Base-by-base conservation (phyloP, 2,888 invertebrate genomes). In the Lithophane ornitopus region DNA sequence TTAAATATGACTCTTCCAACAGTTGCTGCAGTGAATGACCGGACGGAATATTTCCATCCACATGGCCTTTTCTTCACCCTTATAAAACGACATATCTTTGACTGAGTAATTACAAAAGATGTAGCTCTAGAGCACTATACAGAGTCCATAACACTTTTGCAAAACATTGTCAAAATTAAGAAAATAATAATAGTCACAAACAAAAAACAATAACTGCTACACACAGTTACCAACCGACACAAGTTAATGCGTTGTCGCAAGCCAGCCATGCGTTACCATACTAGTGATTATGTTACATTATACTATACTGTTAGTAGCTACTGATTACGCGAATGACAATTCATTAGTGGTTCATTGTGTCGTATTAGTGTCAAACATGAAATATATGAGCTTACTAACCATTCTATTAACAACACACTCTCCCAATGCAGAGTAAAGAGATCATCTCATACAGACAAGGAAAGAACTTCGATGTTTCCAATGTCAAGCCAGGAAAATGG, bases 221-320 rank as follows among this genome's bases (percentile, higher is more conserved):
- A 44, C 22, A 0, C 7, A 70, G 44, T 54, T 14, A 44, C 26
- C n/a, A 11, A 34, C 26, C 66, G 28, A 22, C 11, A 52, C 44
- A 70, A 63, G 3, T 12, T 69, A 81, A 66, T 81, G 65, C 59
- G 39, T 52, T 56, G n/a, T 34, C 46, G 49, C 41, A 73, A 76
- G 52, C 16, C 66, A 77, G 39, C 77, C 39, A 81, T 56, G 71
- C 81, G 69, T 67, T 67, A 73, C 54, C 52, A 28, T 54, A 59
- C 34, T 41, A 49, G 26, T 59, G 22, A 59, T 56, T 65, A 41
- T 59, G 8, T 46, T 49, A 70, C 44, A 75, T 59, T 59, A 59
- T 34, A 75, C 12, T 22, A 67, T 52, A 63, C 58, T 58, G 26
- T 41, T 68, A 63, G 61, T 56, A 56, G 34, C 41, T 26, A 56